These are phyloP conservation scores for Okapia johnstoni DNA, from an alignment of 2,113 vertebrate species.

Conservation along the genomic window DNA sequence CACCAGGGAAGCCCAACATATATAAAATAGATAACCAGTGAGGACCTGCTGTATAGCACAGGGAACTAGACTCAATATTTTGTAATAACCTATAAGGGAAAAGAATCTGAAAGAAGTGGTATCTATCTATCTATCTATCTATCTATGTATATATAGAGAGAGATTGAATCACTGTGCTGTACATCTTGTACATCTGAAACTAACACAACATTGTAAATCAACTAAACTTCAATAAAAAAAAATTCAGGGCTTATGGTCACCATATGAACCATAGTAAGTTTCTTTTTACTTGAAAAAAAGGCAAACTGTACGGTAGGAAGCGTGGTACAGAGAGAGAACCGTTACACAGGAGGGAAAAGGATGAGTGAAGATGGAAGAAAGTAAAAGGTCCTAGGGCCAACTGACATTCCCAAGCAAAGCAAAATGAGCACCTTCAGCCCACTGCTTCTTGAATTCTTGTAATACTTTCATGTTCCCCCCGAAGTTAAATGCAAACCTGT, in stretches of 20 bases:
- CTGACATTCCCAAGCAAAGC: background rate
- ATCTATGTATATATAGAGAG: too few species aligned
- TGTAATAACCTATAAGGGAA: background rate
- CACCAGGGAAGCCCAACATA: background rate
- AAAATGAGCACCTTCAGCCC: background rate
- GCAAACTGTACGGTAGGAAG: background rate
- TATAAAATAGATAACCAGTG: background rate
- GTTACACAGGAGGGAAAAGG: background rate
- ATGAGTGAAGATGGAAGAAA: background rate
- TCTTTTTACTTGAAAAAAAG: background rate
- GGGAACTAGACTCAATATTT: background rate
- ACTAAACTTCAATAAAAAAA: background rate
- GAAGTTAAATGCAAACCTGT: background rate
- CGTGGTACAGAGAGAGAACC: background rate
- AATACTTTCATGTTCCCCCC: background rate
- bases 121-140: fast-evolving
- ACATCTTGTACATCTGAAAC: background rate
- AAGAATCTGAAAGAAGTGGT: background rate
- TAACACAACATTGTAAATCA: background rate
- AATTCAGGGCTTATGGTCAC: background rate
- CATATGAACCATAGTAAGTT: background rate
- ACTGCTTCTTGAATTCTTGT: background rate
- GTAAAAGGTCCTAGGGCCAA: background rate
- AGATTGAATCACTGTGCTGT: background rate
- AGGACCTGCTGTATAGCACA: background rate